Conservation (phyloP, 2,113 vertebrate genomes). For the Brachyistius frenatus region DNA sequence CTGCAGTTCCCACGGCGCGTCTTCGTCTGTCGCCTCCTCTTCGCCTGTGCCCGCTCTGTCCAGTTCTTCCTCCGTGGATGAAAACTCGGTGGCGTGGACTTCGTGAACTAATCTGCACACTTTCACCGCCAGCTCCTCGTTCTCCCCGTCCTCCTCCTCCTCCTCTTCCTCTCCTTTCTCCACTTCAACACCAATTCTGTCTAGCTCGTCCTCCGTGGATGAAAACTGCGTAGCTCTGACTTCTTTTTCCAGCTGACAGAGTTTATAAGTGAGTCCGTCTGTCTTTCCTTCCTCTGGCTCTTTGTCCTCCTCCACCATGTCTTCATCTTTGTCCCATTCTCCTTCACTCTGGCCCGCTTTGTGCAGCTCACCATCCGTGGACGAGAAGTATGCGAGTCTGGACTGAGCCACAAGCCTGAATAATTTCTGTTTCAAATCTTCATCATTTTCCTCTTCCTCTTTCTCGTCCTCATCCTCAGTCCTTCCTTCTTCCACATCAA, state of each 20-base stretch:
- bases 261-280: slow-evolving; percentile 47
- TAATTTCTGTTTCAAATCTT: slow-evolving; percentile 55
- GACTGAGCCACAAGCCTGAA: slow-evolving; percentile 66
- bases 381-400: slow-evolving; percentile 63
- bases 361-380: slow-evolving; percentile 64
- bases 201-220: slow-evolving; percentile 77
- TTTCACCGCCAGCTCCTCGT: slow-evolving; percentile 59
- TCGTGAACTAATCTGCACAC: slow-evolving; percentile 65
- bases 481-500: slow-evolving; percentile 39
- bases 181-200: slow-evolving; percentile 51
- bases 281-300: slow-evolving; percentile 11
- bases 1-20: slow-evolving; percentile 60
- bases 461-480: slow-evolving; percentile 24
- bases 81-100: slow-evolving; percentile 63
- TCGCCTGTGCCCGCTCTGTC: slow-evolving; percentile 57
- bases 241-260: slow-evolving; percentile 66
- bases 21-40: slow-evolving; percentile 40
- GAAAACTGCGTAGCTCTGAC: slow-evolving; percentile 65
- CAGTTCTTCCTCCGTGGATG: slow-evolving; percentile 78
- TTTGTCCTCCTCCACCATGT: slow-evolving; percentile 9
- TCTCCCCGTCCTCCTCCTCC: slow-evolving; percentile 2
- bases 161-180: slow-evolving; percentile 18
- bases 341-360: slow-evolving; percentile 46
- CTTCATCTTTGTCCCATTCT: slow-evolving; percentile 35
- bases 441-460: slow-evolving; percentile 27